phyloP scores from a whole-genome alignment of 2,797 vertebrate species.

The Hemitrygon akajei region DNA sequence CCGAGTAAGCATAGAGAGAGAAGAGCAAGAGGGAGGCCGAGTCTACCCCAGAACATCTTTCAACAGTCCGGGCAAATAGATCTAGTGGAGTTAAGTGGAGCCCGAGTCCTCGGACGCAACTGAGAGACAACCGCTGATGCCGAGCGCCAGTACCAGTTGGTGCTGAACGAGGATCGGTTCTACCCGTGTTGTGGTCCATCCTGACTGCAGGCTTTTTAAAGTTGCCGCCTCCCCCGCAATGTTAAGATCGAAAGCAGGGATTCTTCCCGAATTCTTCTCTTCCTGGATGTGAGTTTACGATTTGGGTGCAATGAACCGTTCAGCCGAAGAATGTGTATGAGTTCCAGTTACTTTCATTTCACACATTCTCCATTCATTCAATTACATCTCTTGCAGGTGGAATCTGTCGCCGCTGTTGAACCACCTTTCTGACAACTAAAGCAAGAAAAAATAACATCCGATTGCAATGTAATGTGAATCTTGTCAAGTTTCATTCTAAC shows the following conservation, averaged over 20 bases:
- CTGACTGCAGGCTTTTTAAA: slow-evolving; percentile 17
- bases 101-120: neutral
- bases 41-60: neutral
- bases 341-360: too few species aligned
- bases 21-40: neutral
- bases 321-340: too few species aligned
- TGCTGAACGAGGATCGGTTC: neutral
- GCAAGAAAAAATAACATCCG: neutral
- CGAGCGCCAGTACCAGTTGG: neutral
- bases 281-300: too few species aligned
- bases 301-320: too few species aligned
- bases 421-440: neutral
- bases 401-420: neutral
- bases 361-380: too few species aligned
- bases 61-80: neutral
- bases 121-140: neutral
- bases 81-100: too few species aligned
- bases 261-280: neutral
- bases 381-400: neutral
- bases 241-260: neutral
- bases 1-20: neutral
- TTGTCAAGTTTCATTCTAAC: neutral
- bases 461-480: neutral
- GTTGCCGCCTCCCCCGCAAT: neutral
- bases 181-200: neutral